These are phyloP conservation scores for Melipona bicolor DNA, from an alignment of 2,888 invertebrate genomes.

Conservation along the genomic window DNA sequence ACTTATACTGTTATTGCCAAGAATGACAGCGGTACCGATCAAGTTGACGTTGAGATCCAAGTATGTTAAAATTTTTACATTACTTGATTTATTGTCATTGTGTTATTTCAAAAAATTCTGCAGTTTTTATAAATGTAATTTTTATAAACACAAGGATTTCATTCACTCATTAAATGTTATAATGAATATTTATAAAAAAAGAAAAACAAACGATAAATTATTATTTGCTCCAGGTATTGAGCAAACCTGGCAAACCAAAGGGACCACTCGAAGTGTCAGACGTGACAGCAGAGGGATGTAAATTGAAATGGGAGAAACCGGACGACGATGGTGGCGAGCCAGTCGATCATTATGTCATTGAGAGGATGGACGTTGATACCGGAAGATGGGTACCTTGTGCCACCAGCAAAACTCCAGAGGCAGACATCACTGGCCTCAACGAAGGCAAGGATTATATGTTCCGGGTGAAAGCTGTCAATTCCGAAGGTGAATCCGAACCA, in stretches of 20 bases:
- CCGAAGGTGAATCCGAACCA: slow-evolving; percentile 99
- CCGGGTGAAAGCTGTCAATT: slow-evolving; percentile 98
- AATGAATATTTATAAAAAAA: background rate
- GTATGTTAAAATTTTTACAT: slow-evolving; percentile 76
- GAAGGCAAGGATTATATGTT: slow-evolving; percentile 99
- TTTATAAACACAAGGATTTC: too few species aligned
- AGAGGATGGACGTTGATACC: slow-evolving; percentile 97
- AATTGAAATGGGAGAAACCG: slow-evolving; percentile 97
- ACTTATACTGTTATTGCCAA: slow-evolving; percentile 95
- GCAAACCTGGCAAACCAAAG: slow-evolving; percentile 96
- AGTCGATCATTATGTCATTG: slow-evolving; percentile 96
- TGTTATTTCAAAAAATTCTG: too few species aligned
- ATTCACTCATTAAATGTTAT: too few species aligned
- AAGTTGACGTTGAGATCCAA: slow-evolving; percentile 94
- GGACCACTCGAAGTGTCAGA: slow-evolving; percentile 97
- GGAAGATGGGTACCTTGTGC: slow-evolving; percentile 97
- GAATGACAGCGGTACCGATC: slow-evolving; percentile 97
- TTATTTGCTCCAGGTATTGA: slow-evolving; percentile 85
- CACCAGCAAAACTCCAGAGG: slow-evolving; percentile 92
- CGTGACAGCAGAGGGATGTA: slow-evolving; percentile 96
- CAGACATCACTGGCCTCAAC: slow-evolving; percentile 94
- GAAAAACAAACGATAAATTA: background rate
- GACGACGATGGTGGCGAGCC: slow-evolving; percentile 99
- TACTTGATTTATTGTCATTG: too few species aligned
- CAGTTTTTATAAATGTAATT: too few species aligned